phyloP scores from a whole-genome alignment of 2,113 vertebrate genomes.

The Tretioscincus oriximinensis region DNA sequence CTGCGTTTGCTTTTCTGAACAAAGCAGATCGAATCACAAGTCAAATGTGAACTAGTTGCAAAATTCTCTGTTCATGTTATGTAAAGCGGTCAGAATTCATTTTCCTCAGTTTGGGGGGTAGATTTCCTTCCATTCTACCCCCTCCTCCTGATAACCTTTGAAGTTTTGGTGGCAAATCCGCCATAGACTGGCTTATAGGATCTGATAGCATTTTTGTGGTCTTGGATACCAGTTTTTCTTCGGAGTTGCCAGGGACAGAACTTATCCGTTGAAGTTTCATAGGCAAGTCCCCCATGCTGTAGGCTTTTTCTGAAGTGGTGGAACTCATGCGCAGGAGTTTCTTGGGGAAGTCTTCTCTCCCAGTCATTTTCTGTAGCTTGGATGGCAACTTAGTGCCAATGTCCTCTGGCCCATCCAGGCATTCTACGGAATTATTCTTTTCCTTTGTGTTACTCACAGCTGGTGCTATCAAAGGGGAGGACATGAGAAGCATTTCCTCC shows the following conservation, averaged over 20 bases:
- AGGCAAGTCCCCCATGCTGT: constrained; percentile 94
- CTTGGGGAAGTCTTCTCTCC: constrained; percentile 92
- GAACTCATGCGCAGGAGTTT: constrained; percentile 98
- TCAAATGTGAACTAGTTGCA: constrained; percentile 42
- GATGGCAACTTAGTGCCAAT: constrained; percentile 87
- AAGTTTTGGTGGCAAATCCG: constrained; percentile 95
- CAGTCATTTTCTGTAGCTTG: constrained; percentile 97
- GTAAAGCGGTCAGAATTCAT: constrained; percentile 99
- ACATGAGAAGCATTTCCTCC: constrained; percentile 94
- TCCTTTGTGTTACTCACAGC: constrained; percentile 94
- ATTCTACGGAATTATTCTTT: constrained; percentile 91
- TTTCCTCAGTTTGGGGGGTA: constrained; percentile 95
- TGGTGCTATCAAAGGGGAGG: constrained; percentile 93
- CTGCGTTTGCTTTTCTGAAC: constrained; percentile 44
- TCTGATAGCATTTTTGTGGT: constrained; percentile 86
- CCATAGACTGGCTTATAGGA: constrained; percentile 95
- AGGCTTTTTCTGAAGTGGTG: constrained; percentile 97
- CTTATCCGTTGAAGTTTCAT: constrained; percentile 99
- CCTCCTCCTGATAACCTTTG: constrained; percentile 87
- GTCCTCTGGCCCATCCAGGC: constrained; percentile 91
- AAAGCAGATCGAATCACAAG: constrained; percentile 46
- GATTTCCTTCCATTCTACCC: constrained; percentile 88
- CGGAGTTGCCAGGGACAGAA: constrained; percentile 94
- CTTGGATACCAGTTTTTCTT: constrained; percentile 89
- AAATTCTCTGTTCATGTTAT: constrained; percentile 70